A percentile compares a stretch with the other conserved stretches of the same genome.
phyloP scores from a whole-genome alignment of 1,140 invertebrate genomes.

The Hycleus cichorii region DNA sequence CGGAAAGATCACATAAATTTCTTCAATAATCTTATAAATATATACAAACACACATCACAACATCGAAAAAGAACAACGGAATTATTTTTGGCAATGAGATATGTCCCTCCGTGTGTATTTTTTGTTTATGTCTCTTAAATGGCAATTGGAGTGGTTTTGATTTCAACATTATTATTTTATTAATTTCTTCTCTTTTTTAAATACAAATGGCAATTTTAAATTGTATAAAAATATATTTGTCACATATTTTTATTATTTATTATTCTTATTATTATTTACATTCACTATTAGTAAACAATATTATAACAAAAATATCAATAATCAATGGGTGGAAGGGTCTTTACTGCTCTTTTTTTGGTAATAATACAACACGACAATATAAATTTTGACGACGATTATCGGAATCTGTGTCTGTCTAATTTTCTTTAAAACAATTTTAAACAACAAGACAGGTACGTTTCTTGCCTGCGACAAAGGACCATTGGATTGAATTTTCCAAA shows the following conservation, averaged over 20 bases:
- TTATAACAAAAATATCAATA: neutral
- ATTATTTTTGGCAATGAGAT: constrained; percentile 10
- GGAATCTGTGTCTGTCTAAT: neutral
- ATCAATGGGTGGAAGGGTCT: neutral
- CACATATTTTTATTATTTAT: neutral
- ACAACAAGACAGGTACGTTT: constrained; percentile 26
- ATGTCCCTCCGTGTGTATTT: constrained; percentile 1
- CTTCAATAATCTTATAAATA: neutral
- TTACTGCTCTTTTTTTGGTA: neutral
- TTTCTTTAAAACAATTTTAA: neutral
- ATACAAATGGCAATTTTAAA: too few relatives aligned
- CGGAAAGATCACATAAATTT: too few relatives aligned
- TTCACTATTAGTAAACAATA: too few relatives aligned
- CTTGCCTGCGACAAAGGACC: constrained; percentile 29
- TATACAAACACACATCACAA: constrained; percentile 4
- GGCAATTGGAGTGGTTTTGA: too few relatives aligned
- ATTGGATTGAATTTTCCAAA: neutral
- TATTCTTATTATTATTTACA: constrained; percentile 9
- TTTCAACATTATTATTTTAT: too few relatives aligned
- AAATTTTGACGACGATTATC: neutral
- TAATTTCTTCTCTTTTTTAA: too few relatives aligned
- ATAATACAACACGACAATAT: neutral
- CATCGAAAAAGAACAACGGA: constrained; percentile 10
- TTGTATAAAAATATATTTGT: too few relatives aligned
- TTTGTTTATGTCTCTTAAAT: too few relatives aligned